These are phyloP conservation scores for Escarpia spicata DNA, from an alignment of 2,888 invertebrate genomes.

Conservation along the genomic window DNA sequence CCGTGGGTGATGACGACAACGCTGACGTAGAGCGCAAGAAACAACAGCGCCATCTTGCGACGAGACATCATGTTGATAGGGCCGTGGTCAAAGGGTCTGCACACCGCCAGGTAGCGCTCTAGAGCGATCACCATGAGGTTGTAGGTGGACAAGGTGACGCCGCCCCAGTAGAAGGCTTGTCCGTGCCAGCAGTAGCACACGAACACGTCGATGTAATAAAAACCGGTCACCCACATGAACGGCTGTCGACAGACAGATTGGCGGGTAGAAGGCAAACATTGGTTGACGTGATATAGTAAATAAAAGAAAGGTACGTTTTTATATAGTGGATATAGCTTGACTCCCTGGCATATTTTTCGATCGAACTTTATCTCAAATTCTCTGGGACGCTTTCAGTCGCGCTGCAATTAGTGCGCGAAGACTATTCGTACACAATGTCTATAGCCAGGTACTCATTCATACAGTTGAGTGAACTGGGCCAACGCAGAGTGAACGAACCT, in stretches of 20 bases:
- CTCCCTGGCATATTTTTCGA: too few relatives aligned
- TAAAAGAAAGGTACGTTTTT: too few relatives aligned
- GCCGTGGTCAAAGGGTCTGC: slow-evolving; percentile 19
- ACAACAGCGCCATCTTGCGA: slow-evolving; percentile 26
- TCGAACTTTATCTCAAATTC: too few relatives aligned
- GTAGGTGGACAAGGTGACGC: slow-evolving; percentile 38
- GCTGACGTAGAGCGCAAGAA: slow-evolving; percentile 31
- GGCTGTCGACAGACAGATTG: slow-evolving; percentile 29
- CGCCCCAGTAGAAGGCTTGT: slow-evolving; percentile 40
- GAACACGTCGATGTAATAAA: slow-evolving; percentile 32
- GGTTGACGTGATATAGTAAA: too few relatives aligned
- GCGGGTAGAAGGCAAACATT: too few relatives aligned
- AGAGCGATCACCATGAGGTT: slow-evolving; percentile 37
- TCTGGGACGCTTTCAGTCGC: too few relatives aligned
- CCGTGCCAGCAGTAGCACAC: slow-evolving; percentile 41
- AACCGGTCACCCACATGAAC: slow-evolving; percentile 37
- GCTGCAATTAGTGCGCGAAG: too few relatives aligned
- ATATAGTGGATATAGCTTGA: too few relatives aligned
- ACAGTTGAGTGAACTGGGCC: too few relatives aligned
- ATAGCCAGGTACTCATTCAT: too few relatives aligned
- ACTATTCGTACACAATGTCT: too few relatives aligned
- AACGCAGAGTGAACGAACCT: too few relatives aligned
- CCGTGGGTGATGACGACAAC: slow-evolving; percentile 36
- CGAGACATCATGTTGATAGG: slow-evolving; percentile 24
- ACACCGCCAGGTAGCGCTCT: slow-evolving; percentile 38